Evolutionary conservation across 2,113 vertebrate species (phyloP), one percentile per base, ranked within the genome.

Genomic region (Turdus rufiventris): DNA sequence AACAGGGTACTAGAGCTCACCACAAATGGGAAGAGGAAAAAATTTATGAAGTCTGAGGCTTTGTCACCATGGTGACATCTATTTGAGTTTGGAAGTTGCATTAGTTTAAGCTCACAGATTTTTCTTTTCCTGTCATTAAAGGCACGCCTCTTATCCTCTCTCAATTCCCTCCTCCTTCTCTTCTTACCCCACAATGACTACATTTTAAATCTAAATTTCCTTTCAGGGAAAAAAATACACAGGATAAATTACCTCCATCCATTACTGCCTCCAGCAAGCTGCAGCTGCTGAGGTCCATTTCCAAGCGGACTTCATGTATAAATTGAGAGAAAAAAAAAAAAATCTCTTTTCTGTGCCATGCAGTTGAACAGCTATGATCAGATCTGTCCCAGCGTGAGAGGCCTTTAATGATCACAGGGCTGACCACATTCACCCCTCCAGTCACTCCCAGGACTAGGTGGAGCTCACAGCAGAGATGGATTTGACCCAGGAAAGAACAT

Each of bases 111-210:
- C 67, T 95, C 63, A 61, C 81, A 90, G 77, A n/a, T 90, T 91
- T 82, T 79, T 93, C 68, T 91, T 94, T 95, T 93, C 82, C 93
- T 95, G 85, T 74, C 89, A 77, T 90, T 96, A 85, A 88, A 85
- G 74, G 88, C 67, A 86, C 1, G 0, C 56, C 53, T 94, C 65
- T 93, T 88, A 93, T 70, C 67, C 83, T 74, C 63, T 80, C 51
- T 80, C 36, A 25, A 42, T 83, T 93, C 62, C 67, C 92, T 89
- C 73, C 84, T 95, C 61, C 67, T 85, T 36, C 86, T 95, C 58
- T 80, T 93, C 57, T 40, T 88, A 84, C 43, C 34, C 72, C 43
- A 65, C 1, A 5, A 71, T 60, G 82, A 74, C 72, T 79, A 47
- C 54, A 70, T 88, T 91, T 83, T 36, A 74, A 93, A 90, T 26